phyloP scores from a whole-genome alignment of 2,888 invertebrate genomes.

The Andrena bicolor region DNA sequence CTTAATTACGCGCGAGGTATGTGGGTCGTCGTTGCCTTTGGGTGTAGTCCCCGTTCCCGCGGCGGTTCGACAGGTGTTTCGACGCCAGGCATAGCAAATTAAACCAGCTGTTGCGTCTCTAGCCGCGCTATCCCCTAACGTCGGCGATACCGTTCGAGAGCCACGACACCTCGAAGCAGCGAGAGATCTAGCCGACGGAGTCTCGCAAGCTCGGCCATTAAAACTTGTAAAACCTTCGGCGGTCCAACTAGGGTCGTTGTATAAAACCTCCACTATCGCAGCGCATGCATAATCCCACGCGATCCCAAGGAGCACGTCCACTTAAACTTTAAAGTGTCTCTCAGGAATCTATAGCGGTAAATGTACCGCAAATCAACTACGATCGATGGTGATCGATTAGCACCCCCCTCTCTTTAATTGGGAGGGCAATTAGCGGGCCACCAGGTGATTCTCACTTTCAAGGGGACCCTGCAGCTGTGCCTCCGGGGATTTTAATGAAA shows the following conservation, averaged over 20 bases:
- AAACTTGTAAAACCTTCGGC: too few relatives aligned
- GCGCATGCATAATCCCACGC: too few relatives aligned
- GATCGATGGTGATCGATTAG: too few relatives aligned
- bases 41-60: conserved; percentile 37
- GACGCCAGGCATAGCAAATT: conserved; percentile 39
- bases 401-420: background rate
- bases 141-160: conserved; percentile 20
- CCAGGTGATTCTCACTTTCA: background rate
- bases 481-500: too few relatives aligned
- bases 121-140: background rate
- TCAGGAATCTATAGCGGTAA: background rate
- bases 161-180: background rate
- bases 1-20: conserved; percentile 46
- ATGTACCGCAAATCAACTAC: too few relatives aligned
- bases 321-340: background rate
- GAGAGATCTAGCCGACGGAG: too few relatives aligned
- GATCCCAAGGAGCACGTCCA: background rate
- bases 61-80: conserved; percentile 49
- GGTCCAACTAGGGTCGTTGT: too few relatives aligned
- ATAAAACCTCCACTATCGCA: too few relatives aligned
- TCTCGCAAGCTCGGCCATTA: too few relatives aligned
- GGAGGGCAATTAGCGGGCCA: background rate
- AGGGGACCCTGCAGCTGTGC: too few relatives aligned
- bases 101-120: conserved; percentile 47
- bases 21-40: conserved; percentile 46